A percentile compares a stretch with the other conserved stretches of the same genome.
Evolutionary conservation across 2,888 invertebrate species (phyloP).

Genomic region (Epinotia ramella): DNA sequence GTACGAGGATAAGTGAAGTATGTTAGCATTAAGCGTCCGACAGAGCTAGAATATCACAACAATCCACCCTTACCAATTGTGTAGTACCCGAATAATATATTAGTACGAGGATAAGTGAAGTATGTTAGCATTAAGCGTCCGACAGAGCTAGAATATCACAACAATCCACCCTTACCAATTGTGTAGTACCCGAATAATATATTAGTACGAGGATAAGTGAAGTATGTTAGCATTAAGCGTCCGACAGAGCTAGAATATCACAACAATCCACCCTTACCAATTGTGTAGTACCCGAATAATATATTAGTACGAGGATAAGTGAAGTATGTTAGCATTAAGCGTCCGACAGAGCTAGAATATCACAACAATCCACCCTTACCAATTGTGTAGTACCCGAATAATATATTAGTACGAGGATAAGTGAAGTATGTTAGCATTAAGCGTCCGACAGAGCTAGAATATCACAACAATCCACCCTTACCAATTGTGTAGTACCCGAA

Average conservation of each 20-base stretch:
- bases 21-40: not conserved
- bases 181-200: slow-evolving; percentile 5
- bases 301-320: not conserved
- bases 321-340: not conserved
- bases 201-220: not conserved
- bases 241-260: slow-evolving; percentile 22
- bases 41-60: slow-evolving; percentile 20
- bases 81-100: slow-evolving; percentile 5
- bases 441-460: too few species aligned
- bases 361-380: slow-evolving; percentile 18
- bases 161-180: slow-evolving; percentile 21
- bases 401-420: not conserved
- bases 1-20: not conserved
- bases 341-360: slow-evolving; percentile 20
- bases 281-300: slow-evolving; percentile 4
- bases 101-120: not conserved
- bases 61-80: slow-evolving; percentile 20
- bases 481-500: slow-evolving; percentile 1
- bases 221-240: not conserved
- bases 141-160: slow-evolving; percentile 21
- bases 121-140: not conserved
- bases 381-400: slow-evolving; percentile 1
- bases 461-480: too few species aligned
- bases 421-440: too few species aligned
- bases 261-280: slow-evolving; percentile 19